Base-by-base conservation (phyloP, 2,113 vertebrate species). In the Meles meles region DNA sequence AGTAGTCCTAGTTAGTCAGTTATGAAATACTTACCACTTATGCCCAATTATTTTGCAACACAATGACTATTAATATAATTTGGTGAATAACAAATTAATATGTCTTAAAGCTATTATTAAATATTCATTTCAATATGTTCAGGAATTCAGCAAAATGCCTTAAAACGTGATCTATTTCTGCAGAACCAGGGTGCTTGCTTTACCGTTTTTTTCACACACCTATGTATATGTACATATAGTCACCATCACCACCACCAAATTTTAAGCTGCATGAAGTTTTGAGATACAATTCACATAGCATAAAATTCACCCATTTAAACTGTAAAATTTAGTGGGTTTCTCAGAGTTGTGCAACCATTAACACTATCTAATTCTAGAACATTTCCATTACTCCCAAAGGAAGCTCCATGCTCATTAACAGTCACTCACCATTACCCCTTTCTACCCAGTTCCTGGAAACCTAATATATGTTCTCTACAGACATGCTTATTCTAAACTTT, bases 81-180 rank as follows among this genome's bases (percentile, higher is more conserved):
- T 94, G 59, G 12, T 71, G 6, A 84, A 69, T 37, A 86, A 29
- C 59, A 94, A 86, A 65, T 90, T 96, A 74, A 85, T 95, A 42
- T 57, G 49, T 63, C 49, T 86, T 39, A 77, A 87, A 91, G 57
- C 71, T 79, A 96, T 14, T 44, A 5, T 59, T n/a, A 55, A 94
- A 87, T 31, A 83, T 14, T 87, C 42, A 34, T 5, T 69, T 83
- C 82, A 18, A 14, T 85, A 71, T 84, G 23, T n/a, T 88, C 39
- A 88, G 34, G 20, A 79, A 91, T 59, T 95, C 77, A 96, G 61
- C 83, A 80, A 82, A 95, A 92, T 65, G 18, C 52, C 69, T 89
- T 92, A 84, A n/a, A 96, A 79, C 88, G 47, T 90, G 39, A 15
- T 42, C 67, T 47, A 74, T 31, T 87, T 18, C 88, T 84, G 71